These are phyloP conservation scores for Drosophila lutescens DNA, from an alignment of 2,888 invertebrate genomes.

Conservation along the genomic window DNA sequence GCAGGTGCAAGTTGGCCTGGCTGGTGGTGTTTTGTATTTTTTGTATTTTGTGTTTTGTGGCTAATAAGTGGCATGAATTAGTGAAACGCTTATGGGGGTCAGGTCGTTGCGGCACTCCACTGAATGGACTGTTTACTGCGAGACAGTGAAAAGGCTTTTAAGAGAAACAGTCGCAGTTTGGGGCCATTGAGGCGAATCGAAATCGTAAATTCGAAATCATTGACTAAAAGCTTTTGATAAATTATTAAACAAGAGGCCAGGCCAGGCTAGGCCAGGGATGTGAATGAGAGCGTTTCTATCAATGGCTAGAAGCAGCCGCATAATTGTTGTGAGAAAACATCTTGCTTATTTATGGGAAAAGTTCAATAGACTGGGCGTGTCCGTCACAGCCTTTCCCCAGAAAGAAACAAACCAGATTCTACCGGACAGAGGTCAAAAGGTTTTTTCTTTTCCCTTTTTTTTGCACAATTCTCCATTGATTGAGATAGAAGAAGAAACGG, in stretches of 20 bases:
- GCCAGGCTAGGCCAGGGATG: background rate
- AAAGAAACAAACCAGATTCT: conserved; percentile 54
- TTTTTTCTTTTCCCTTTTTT: conserved; percentile 47
- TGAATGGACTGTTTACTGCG: conserved; percentile 64
- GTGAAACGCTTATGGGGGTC: conserved; percentile 79
- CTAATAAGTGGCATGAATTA: conserved; percentile 81
- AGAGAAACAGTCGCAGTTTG: conserved; percentile 52
- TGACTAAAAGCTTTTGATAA: conserved; percentile 81
- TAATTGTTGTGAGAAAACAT: conserved; percentile 78
- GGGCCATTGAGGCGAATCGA: conserved; percentile 71
- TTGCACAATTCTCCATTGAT: conserved; percentile 50
- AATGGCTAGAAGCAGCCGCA: conserved; percentile 60
- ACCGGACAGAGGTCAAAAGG: conserved; percentile 63
- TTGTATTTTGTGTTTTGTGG: conserved; percentile 43
- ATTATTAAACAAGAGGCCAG: conserved; percentile 60
- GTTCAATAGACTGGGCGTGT: conserved; percentile 67
- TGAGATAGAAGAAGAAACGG: conserved; percentile 34
- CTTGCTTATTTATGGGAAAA: conserved; percentile 67
- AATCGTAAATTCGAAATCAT: conserved; percentile 80
- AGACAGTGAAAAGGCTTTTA: conserved; percentile 65
- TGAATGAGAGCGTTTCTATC: conserved; percentile 62
- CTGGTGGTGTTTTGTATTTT: conserved; percentile 34
- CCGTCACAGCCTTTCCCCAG: conserved; percentile 57
- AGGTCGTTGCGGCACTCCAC: conserved; percentile 61
- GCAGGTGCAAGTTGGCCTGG: conserved; percentile 72